Evolutionary conservation across 2,113 vertebrate genomes (phyloP).

Genomic region (Elephas maximus): DNA sequence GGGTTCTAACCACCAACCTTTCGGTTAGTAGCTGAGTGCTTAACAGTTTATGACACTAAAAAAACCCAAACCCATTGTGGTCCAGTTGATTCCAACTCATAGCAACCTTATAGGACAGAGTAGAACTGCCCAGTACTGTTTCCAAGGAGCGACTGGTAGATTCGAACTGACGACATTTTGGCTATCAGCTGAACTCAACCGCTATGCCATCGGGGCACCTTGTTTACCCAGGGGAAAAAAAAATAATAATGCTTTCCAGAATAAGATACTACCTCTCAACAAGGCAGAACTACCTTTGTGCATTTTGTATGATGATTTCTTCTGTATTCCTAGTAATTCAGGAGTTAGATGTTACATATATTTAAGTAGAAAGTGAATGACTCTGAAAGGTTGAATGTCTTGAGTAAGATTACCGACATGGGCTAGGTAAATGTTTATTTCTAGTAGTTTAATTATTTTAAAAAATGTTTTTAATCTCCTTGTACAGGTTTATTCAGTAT

Average conservation of each 20-base stretch:
- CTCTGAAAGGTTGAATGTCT: not conserved
- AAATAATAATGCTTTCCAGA: not conserved
- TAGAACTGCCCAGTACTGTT: too few species aligned
- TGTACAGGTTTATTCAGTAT: not conserved
- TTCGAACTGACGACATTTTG: too few species aligned
- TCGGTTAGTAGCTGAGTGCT: not conserved
- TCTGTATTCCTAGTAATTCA: not conserved
- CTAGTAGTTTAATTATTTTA: not conserved
- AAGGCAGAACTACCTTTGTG: not conserved
- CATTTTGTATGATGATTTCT: not conserved
- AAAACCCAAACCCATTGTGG: too few species aligned
- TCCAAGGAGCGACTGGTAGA: too few species aligned
- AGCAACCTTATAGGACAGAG: too few species aligned
- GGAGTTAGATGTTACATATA: not conserved
- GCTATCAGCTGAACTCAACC: too few species aligned
- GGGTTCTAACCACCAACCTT: not conserved
- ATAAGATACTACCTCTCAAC: not conserved
- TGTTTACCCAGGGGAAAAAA: not conserved
- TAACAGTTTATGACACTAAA: not conserved
- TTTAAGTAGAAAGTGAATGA: not conserved
- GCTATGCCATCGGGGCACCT: too few species aligned
- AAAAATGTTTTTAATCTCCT: not conserved
- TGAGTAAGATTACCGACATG: not conserved
- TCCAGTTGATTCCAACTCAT: too few species aligned
- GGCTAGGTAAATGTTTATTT: not conserved